phyloP scores from a whole-genome alignment of 2,113 vertebrate genomes.

The Phylloscopus whistleri region DNA sequence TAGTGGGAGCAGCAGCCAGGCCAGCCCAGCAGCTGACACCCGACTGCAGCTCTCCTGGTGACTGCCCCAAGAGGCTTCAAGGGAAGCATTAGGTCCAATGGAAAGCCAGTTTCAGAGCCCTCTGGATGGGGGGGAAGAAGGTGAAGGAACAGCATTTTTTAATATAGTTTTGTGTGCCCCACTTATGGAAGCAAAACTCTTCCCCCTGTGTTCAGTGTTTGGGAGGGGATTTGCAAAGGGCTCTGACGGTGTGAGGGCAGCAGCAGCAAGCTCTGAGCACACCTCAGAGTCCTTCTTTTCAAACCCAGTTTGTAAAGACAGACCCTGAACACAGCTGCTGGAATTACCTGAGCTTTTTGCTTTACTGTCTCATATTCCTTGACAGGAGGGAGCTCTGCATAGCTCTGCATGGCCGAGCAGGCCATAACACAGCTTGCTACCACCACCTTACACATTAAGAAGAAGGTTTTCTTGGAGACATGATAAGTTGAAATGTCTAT shows the following conservation, averaged over 20 bases:
- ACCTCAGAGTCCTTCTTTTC: neutral
- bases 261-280: neutral
- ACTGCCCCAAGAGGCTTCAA: neutral
- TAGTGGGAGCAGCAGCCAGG: neutral
- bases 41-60: neutral
- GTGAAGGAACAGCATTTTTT: neutral
- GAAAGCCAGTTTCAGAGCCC: neutral
- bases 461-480: accelerated
- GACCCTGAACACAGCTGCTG: neutral
- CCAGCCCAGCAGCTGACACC: neutral
- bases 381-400: neutral
- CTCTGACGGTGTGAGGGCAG: neutral
- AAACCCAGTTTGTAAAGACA: neutral
- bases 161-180: neutral
- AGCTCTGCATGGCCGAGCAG: neutral
- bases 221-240: neutral
- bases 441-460: neutral
- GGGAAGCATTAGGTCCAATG: neutral
- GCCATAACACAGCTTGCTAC: neutral
- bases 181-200: neutral
- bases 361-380: neutral
- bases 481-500: neutral
- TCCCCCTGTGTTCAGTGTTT: neutral
- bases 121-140: neutral
- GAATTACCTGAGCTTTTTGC: neutral